Conservation (phyloP, 2,113 vertebrate genomes). For the Phylloscopus trochiloides region DNA sequence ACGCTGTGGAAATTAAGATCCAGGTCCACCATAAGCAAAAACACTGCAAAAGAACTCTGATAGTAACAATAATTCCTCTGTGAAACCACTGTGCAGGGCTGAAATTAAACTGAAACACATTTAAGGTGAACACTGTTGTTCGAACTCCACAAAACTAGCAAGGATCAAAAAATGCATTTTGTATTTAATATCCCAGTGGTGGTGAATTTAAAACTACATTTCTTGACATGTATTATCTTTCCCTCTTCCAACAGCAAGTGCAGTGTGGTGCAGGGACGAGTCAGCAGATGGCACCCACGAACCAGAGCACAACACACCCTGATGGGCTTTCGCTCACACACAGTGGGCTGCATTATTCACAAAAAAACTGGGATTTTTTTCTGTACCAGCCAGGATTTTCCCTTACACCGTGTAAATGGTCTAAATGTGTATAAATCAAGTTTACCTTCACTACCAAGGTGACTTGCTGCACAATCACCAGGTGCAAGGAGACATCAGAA, state of each 20-base stretch:
- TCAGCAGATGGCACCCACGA: constrained; percentile 56
- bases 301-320: not conserved
- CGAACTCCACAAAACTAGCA: not conserved
- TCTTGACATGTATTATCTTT: accelerated
- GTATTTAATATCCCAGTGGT: not conserved
- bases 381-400: not conserved
- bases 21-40: not conserved
- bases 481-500: not conserved
- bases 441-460: not conserved
- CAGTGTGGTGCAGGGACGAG: not conserved
- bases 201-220: not conserved
- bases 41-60: not conserved
- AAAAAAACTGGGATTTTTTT: accelerated
- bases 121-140: not conserved
- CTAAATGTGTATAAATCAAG: not conserved
- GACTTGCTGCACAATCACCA: not conserved
- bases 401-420: not conserved
- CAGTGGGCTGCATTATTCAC: not conserved
- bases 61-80: not conserved
- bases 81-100: not conserved
- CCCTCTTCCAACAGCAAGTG: not conserved
- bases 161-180: not conserved
- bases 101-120: not conserved
- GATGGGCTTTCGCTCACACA: not conserved
- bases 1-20: not conserved